Conservation (phyloP, 2,888 invertebrate genomes). For the Cryptophagus acutangulus region DNA sequence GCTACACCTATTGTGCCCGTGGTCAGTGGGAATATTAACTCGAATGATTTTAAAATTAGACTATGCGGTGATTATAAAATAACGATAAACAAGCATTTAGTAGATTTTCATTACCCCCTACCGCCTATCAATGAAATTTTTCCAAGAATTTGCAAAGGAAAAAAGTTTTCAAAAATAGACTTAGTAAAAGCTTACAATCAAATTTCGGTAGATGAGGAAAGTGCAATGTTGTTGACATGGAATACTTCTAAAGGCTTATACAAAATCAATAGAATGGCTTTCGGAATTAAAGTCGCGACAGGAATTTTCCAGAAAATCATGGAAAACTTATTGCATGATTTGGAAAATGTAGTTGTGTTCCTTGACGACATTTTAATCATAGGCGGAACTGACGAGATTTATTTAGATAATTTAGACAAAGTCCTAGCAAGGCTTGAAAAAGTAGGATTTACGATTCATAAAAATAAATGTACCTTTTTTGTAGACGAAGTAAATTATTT, state of each 20-base stretch:
- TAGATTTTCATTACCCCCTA: conserved; percentile 19
- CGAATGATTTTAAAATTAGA: too few relatives aligned
- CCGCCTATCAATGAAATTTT: conserved; percentile 16
- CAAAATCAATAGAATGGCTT: conserved; percentile 33
- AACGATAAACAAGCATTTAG: conserved; percentile 23
- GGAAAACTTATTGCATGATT: conserved; percentile 3
- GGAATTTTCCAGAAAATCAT: conserved; percentile 34
- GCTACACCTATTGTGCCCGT: conserved; percentile 26
- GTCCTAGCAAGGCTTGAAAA: conserved; percentile 23
- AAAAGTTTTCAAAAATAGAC: conserved; percentile 6
- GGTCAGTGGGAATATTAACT: conserved; percentile 21
- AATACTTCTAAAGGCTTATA: neutral
- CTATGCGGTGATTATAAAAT: conserved; percentile 29
- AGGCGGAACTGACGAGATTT: conserved; percentile 20
- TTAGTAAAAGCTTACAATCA: conserved; percentile 1
- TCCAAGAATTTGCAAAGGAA: conserved; percentile 8
- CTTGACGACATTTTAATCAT: conserved; percentile 33
- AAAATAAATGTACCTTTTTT: conserved; percentile 34
- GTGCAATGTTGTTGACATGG: neutral
- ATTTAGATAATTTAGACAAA: conserved; percentile 18
- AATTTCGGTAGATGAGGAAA: neutral
- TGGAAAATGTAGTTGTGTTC: conserved; percentile 27
- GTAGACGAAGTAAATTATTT: conserved; percentile 21
- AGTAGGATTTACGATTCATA: conserved; percentile 27
- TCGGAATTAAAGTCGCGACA: conserved; percentile 37